Evolutionary conservation across 2,113 vertebrate genomes (phyloP), one percentile per base, ranked within the genome.

Genomic region (Gobiocypris rarus): DNA sequence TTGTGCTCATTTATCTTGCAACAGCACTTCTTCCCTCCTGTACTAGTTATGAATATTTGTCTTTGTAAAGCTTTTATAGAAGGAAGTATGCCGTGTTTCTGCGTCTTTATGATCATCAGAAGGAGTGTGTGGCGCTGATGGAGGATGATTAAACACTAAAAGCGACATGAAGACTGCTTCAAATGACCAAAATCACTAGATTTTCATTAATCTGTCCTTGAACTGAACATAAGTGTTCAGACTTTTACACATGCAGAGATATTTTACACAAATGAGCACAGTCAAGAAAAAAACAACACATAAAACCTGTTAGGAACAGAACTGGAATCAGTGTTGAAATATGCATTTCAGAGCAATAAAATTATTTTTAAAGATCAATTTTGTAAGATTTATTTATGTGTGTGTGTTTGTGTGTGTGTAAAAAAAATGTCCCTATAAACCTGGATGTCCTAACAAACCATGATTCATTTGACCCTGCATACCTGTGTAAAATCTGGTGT

Each of bases 31-130:
- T 48, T 48, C 3, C 11, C 52, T 54, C 17, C 3, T 54, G 52
- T 45, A 17, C 17, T 13, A 4, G 19, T 77, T 10, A 17, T 26
- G 13, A n/a, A 43, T 31, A 26, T 67, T 34, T 82, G 43, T 83
- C 86, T 91, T 77, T 83, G 69, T 11, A 0, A 91, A 99, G 97
- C 80, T 98, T 96, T 90, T 99, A 99, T 76, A 94, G 96, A 88
- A 97, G 95, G 92, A 99, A 99, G 85, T 97, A 96, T 0, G 34
- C 92, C 81, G 98, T 99, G 5, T 99, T 98, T 92, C 89, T 96
- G 92, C 95, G 92, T 76, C 93, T 99, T 1, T 93, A 94, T 45
- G 94, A 94, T 87, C 96, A 98, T 89, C 98, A 99, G 93, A 95
- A 92, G 89, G 96, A 97, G 84, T 99, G 97, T 88, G 93, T 92